Conservation (phyloP, 2,888 invertebrate species). For the Phlogophora meticulosa region DNA sequence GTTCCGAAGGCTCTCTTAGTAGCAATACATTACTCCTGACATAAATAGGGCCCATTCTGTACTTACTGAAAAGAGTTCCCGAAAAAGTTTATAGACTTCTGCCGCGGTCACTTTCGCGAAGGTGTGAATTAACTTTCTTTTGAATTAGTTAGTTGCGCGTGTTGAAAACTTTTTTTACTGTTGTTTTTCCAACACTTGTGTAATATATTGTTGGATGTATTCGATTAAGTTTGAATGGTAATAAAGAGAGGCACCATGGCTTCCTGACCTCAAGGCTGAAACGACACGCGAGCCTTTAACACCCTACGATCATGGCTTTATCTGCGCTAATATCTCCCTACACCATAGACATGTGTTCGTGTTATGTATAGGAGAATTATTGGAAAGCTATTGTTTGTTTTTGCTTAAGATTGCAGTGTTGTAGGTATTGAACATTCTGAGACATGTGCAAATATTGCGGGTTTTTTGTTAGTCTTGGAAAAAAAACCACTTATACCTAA, state of each 20-base stretch:
- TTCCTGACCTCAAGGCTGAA: slow-evolving; percentile 76
- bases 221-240: slow-evolving; percentile 85
- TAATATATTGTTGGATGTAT: slow-evolving; percentile 77
- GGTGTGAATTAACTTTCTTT: slow-evolving; percentile 29
- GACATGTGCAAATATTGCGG: background rate
- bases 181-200: slow-evolving; percentile 67
- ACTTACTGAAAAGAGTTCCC: background rate
- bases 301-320: slow-evolving; percentile 77
- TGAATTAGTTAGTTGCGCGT: slow-evolving; percentile 58
- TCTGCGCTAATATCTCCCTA: slow-evolving; percentile 78
- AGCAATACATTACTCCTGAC: too few relatives aligned
- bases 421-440: slow-evolving; percentile 1
- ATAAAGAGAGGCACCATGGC: slow-evolving; percentile 76
- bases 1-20: too few relatives aligned
- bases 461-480: background rate
- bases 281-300: slow-evolving; percentile 80
- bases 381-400: slow-evolving; percentile 46
- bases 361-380: slow-evolving; percentile 32
- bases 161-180: slow-evolving; percentile 67
- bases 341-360: slow-evolving; percentile 55
- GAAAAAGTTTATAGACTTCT: background rate
- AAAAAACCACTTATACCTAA: background rate
- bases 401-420: slow-evolving; percentile 10
- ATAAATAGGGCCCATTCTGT: too few relatives aligned
- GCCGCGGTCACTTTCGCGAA: slow-evolving; percentile 18